A percentile compares a stretch with the other conserved stretches of the same genome.
These are phyloP conservation scores for Zaprionus ghesquierei DNA, from an alignment of 1,140 invertebrate species.

Conservation along the genomic window DNA sequence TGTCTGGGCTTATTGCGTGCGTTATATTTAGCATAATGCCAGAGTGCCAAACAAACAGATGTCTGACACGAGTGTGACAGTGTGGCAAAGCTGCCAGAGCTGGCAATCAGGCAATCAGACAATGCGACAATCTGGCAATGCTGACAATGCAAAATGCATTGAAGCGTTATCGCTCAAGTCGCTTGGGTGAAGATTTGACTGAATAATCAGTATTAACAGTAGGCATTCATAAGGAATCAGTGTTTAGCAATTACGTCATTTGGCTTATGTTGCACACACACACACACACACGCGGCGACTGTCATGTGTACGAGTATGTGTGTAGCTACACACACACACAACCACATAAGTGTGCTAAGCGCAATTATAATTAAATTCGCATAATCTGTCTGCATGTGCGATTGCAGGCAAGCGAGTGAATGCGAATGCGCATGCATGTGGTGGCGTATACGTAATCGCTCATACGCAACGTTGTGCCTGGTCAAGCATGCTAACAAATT, in stretches of 20 bases:
- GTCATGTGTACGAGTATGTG: not conserved
- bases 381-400: constrained; percentile 39
- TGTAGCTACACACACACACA: not conserved
- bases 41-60: constrained; percentile 37
- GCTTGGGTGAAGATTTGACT: not conserved
- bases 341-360: constrained; percentile 57
- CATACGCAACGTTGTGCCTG: constrained; percentile 46
- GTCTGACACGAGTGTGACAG: constrained; percentile 1
- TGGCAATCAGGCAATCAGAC: not conserved
- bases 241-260: constrained; percentile 17
- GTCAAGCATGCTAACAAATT: constrained; percentile 10
- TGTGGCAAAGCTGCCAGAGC: no score
- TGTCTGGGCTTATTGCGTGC: constrained; percentile 27
- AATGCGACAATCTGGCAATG: constrained; percentile 24
- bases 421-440: not conserved
- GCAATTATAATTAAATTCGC: constrained; percentile 73
- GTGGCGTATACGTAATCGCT: constrained; percentile 53
- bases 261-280: constrained; percentile 11
- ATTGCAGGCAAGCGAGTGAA: no score
- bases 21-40: constrained; percentile 51
- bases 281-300: not conserved
- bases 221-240: not conserved
- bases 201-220: not conserved
- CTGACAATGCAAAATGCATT: constrained; percentile 58
- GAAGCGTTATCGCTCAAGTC: constrained; percentile 17